Conservation (phyloP, 2,113 vertebrate genomes). For the Sturnus vulgaris region DNA sequence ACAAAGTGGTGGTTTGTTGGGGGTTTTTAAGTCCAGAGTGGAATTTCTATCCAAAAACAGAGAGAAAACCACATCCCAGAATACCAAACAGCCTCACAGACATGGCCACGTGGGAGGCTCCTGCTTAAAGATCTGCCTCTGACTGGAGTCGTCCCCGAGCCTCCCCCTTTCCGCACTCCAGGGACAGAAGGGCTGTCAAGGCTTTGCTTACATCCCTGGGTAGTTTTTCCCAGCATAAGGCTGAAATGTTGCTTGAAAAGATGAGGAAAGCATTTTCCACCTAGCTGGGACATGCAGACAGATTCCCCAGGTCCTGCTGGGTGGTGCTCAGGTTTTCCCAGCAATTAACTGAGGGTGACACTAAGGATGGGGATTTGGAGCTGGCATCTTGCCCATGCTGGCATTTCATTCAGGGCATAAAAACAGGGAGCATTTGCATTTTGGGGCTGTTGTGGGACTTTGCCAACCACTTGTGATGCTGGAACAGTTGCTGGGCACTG, state of each 20-base stretch:
- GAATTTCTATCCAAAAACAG: background rate
- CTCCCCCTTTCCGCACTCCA: background rate
- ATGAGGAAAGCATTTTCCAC: background rate
- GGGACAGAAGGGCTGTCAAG: accelerated
- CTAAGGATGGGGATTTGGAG: background rate
- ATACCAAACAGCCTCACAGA: background rate
- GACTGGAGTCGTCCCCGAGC: background rate
- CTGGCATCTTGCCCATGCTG: background rate
- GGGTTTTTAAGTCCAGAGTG: background rate
- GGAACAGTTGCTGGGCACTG: background rate
- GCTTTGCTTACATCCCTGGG: background rate
- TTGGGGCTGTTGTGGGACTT: background rate
- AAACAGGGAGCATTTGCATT: background rate
- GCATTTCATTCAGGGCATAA: background rate
- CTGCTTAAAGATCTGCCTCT: background rate
- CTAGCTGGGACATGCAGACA: accelerated
- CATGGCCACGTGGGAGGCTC: background rate
- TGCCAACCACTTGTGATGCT: accelerated
- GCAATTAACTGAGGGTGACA: background rate
- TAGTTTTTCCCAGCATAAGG: background rate
- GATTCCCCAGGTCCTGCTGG: background rate
- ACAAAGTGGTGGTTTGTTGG: background rate
- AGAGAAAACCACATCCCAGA: slow-evolving; percentile 1
- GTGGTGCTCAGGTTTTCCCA: background rate
- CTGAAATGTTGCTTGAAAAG: background rate